Conservation (phyloP, 2,797 vertebrate genomes). For the Muraenolepis orangiensis region DNA sequence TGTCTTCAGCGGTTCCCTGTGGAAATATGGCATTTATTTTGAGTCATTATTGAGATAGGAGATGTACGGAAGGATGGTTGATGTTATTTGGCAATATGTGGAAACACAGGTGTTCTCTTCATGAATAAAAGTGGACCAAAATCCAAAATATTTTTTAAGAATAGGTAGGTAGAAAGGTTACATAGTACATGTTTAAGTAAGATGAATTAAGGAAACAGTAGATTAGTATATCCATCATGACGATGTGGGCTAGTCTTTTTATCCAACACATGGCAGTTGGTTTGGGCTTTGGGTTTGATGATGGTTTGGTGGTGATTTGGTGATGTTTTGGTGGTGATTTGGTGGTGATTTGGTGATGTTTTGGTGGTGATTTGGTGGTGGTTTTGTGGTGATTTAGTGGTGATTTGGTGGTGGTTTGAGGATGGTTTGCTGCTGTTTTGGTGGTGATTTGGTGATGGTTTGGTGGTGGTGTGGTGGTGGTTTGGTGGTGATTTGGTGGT, state of each 20-base stretch:
- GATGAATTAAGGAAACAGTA: background rate
- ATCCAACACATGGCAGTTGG: background rate
- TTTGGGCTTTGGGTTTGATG: background rate
- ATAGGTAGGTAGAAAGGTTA: background rate
- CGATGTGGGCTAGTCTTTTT: background rate
- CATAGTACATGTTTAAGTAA: background rate
- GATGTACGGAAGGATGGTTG: background rate
- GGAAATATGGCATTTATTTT: slow-evolving; percentile 30
- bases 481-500: too few relatives aligned
- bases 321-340: too few relatives aligned
- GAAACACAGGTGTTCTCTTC: background rate
- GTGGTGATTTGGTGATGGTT: background rate
- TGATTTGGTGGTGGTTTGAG: too few relatives aligned
- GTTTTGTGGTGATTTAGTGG: background rate
- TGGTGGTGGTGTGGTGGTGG: too few relatives aligned
- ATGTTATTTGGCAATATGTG: slow-evolving; percentile 1
- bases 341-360: background rate
- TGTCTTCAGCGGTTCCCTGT: slow-evolving; percentile 79
- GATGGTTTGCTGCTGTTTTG: too few relatives aligned
- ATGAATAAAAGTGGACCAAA: background rate
- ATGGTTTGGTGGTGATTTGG: too few relatives aligned
- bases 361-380: too few relatives aligned
- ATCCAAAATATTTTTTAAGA: background rate
- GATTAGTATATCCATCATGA: background rate
- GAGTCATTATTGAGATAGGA: background rate